Percentiles rank a stretch among this genome's conserved stretches.
Conservation (phyloP, 2,888 invertebrate genomes). For the Teleogryllus oceanicus region DNA sequence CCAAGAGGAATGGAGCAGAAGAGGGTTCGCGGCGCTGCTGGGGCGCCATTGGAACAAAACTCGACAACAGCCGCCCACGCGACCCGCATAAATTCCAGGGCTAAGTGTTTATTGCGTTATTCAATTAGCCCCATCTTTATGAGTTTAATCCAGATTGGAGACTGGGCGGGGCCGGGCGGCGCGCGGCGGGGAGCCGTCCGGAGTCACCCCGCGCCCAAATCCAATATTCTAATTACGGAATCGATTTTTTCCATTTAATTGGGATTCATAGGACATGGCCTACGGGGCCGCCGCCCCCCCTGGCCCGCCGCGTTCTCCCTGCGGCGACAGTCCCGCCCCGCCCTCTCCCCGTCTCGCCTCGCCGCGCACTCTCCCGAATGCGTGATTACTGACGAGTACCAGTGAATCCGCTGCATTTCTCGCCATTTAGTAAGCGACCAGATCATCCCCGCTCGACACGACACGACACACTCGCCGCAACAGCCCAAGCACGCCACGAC, state of each 20-base stretch:
- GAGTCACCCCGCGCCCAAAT: background rate
- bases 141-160: conserved; percentile 18
- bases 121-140: background rate
- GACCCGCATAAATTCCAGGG: background rate
- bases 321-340: background rate
- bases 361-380: no score
- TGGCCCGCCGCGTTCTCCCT: background rate
- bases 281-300: background rate
- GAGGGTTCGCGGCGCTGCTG: no score
- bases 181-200: background rate
- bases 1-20: no score
- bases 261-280: conserved; percentile 1
- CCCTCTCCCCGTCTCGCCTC: background rate
- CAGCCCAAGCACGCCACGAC: no score
- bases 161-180: background rate
- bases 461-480: no score
- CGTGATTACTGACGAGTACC: no score
- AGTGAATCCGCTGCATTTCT: no score
- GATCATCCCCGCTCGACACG: no score
- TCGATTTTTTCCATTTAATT: conserved; percentile 11
- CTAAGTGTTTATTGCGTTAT: conserved; percentile 18
- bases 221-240: conserved; percentile 1
- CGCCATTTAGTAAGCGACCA: no score
- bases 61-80: background rate
- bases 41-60: background rate